Evolutionary conservation across 2,113 vertebrate genomes (phyloP).

Genomic region (Anhinga anhinga): DNA sequence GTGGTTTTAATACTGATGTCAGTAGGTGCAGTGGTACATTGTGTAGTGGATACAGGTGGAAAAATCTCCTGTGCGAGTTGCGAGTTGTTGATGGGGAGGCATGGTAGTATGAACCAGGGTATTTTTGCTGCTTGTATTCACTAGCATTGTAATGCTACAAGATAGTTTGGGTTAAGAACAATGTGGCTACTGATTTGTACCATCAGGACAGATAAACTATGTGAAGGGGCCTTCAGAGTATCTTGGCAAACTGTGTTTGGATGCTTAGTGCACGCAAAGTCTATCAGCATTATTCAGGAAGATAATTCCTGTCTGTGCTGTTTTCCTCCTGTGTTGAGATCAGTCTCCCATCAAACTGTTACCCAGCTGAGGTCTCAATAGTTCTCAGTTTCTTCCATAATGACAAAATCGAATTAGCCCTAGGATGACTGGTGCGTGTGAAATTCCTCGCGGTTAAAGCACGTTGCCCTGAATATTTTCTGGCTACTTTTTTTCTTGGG

Average conservation of each 20-base stretch:
- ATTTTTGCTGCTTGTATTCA: not conserved
- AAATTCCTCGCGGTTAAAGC: not conserved
- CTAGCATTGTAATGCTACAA: not conserved
- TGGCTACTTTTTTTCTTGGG: not conserved
- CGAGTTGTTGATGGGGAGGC: not conserved
- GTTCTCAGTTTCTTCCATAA: slow-evolving; percentile 56
- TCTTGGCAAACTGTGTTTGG: not conserved
- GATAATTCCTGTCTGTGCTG: not conserved
- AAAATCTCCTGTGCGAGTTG: not conserved
- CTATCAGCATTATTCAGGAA: not conserved
- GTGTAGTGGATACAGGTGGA: not conserved
- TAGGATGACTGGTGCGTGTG: not conserved
- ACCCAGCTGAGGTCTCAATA: slow-evolving; percentile 23
- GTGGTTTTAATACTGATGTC: not conserved
- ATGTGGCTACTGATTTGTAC: not conserved
- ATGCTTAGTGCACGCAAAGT: not conserved
- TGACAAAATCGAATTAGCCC: slow-evolving; percentile 34
- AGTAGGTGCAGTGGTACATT: not conserved
- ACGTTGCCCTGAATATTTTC: not conserved
- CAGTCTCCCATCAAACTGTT: not conserved
- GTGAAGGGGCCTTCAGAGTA: slow-evolving; percentile 3
- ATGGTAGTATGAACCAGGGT: not conserved
- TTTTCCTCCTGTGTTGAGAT: slow-evolving; percentile 2
- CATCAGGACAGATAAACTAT: not conserved
- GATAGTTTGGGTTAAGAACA: not conserved